These are phyloP conservation scores for Limosa lapponica DNA, from an alignment of 2,797 vertebrate species.

Conservation along the genomic window DNA sequence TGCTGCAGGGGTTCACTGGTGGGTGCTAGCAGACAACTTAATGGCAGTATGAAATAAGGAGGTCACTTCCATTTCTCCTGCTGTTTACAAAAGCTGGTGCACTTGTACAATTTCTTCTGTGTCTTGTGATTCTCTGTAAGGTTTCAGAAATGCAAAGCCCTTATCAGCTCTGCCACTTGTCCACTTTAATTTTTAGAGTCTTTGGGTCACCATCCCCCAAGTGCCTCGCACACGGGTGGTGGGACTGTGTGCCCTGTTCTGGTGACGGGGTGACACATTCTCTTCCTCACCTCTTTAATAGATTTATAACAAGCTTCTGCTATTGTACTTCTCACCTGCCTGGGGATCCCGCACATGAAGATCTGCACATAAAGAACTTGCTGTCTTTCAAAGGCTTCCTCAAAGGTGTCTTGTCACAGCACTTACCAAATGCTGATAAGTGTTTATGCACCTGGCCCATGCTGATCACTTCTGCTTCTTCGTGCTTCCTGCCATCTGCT, in stretches of 20 bases:
- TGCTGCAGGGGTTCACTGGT: not conserved
- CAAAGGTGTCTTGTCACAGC: not conserved
- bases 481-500: slow-evolving; percentile 29
- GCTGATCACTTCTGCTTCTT: not conserved
- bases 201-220: not conserved
- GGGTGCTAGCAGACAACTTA: not conserved
- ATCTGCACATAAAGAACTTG: not conserved
- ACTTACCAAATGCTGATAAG: not conserved
- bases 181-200: not conserved
- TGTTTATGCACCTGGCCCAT: not conserved
- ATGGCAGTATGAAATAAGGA: not conserved
- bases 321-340: not conserved
- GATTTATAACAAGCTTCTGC: not conserved
- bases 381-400: not conserved
- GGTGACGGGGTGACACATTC: not conserved
- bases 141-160: not conserved
- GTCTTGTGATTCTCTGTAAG: not conserved
- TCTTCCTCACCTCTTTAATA: not conserved
- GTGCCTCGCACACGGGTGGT: accelerated
- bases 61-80: not conserved
- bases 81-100: not conserved
- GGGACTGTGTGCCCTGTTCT: not conserved
- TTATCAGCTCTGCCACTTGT: not conserved
- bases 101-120: accelerated
- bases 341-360: not conserved